Conservation (phyloP, 2,797 vertebrate genomes). For the Notamacropus eugenii region DNA sequence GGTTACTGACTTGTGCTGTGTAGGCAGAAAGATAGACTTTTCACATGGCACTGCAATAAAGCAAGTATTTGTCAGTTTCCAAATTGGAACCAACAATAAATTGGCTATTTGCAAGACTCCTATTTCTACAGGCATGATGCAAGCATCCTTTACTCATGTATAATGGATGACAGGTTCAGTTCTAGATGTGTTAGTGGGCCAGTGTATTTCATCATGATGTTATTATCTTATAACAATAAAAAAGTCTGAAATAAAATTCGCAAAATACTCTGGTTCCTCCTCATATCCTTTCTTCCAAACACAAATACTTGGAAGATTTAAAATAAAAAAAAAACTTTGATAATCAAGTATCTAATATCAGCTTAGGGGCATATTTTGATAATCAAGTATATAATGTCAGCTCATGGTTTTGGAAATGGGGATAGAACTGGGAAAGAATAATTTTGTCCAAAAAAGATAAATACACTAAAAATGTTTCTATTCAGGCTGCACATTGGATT, state of each 20-base stretch:
- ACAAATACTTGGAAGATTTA: constrained; percentile 1
- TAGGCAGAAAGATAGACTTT: constrained; percentile 66
- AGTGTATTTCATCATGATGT: constrained; percentile 33
- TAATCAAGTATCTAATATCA: background rate
- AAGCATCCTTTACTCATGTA: constrained; percentile 18
- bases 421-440: background rate
- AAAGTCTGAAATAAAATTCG: constrained; percentile 41
- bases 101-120: constrained; percentile 65
- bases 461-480: background rate
- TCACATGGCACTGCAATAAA: constrained; percentile 62
- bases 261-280: background rate
- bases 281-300: background rate
- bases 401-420: background rate
- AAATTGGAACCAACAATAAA: constrained; percentile 76
- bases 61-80: constrained; percentile 70
- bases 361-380: background rate
- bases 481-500: background rate
- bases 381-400: background rate
- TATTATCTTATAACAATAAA: constrained; percentile 40
- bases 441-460: background rate
- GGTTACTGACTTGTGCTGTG: constrained; percentile 60
- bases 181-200: background rate
- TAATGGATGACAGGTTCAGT: constrained; percentile 24
- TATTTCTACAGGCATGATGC: constrained; percentile 60
- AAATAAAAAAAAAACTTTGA: background rate